Conservation (phyloP, 2,113 vertebrate species). For the Ptychochromis oligacanthus region DNA sequence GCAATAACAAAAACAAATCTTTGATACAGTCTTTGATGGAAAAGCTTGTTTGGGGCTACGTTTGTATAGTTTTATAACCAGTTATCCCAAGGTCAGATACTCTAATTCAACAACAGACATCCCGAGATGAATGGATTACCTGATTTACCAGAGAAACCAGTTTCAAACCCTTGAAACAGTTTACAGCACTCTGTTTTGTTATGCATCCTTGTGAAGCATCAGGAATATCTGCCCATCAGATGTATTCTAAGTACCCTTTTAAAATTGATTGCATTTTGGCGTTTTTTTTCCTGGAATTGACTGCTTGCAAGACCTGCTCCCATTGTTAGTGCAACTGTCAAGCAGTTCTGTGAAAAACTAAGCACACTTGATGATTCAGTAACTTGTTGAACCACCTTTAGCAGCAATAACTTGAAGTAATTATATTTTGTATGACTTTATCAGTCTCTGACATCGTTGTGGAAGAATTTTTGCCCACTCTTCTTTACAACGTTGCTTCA, state of each 20-base stretch:
- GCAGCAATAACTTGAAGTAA: too few relatives aligned
- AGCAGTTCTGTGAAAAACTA: background rate
- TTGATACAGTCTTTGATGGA: background rate
- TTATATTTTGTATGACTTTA: too few relatives aligned
- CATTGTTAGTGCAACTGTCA: background rate
- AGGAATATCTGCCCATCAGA: background rate
- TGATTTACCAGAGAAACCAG: background rate
- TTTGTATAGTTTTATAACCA: background rate
- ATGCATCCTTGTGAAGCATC: background rate
- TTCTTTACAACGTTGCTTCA: too few relatives aligned
- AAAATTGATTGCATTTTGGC: background rate
- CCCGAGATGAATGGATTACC: background rate
- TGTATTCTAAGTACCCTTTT: background rate
- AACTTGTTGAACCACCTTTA: too few relatives aligned
- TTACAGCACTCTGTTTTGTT: background rate
- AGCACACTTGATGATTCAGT: too few relatives aligned
- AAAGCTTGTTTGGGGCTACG: background rate
- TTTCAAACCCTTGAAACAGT: background rate
- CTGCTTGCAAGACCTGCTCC: background rate
- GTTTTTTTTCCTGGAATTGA: background rate
- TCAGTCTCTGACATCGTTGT: too few relatives aligned
- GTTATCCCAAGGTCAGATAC: background rate
- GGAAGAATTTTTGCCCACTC: too few relatives aligned
- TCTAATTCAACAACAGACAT: accelerated
- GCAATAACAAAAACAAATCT: background rate